Base-by-base conservation (phyloP, 37 sponge, comb jelly and placozoan genomes). In the Aphrocallistes beatrix region DNA sequence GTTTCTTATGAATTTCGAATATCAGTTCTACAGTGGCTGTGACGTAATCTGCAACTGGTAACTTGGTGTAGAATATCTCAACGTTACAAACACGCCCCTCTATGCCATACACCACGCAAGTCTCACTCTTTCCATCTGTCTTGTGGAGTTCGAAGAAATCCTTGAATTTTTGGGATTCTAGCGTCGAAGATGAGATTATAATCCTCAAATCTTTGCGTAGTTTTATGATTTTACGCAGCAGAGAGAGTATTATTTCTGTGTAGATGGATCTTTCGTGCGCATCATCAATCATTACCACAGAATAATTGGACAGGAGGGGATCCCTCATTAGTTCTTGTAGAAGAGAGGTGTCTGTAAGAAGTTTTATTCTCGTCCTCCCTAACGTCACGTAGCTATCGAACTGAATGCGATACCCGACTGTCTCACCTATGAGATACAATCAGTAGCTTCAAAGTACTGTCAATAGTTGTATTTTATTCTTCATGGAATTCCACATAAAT, bases 261-360 rank as follows among this genome's bases (percentile, higher is more conserved):
- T 92, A 85, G 1, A 98, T 85, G 39, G 93, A 91, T 37, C 96
- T 85, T 85, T 98, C 99, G 83, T 98, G 99, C 21, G 94, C 99
- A 83, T 98, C 99, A 86, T 98, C 99, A 40, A 98, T 37, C 86
- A 98, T 93, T 1, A 98, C 36, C 23, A 98, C 94, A 91, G 94
- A 89, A 88, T 98, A 98, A 38, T 89, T 89, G 17, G 42, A 82
- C 30, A 98, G 90, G 39, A 98, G 75, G 37, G 99, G 99, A 86
- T 98, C 96, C 51, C 88, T 87, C 99, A 98, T 98, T 88, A 98
- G 93, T 81, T 98, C 99, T 51, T 94, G 89, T 13, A 95, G 83
- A 13, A 98, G 83, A 87, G 91, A 87, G 1, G 96, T 96, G 69
- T 98, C 99, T 16, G 99, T 98, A 30, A 95, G 88, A 48, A 95